Evolutionary conservation across 1,140 invertebrate species (phyloP).

Genomic region (Trichogramma pretiosum): DNA sequence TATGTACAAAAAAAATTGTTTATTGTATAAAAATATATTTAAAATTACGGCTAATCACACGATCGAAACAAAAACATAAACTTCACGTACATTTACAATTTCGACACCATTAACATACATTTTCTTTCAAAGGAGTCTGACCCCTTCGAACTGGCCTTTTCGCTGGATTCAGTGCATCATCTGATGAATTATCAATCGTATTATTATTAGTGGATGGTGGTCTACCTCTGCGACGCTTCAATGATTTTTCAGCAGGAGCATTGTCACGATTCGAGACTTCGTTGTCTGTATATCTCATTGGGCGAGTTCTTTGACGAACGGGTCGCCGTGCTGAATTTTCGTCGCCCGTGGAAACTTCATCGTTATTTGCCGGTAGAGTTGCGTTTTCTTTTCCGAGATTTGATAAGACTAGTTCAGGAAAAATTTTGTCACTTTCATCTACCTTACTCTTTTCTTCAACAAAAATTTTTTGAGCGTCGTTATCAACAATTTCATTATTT

Average conservation of each 20-base stretch:
- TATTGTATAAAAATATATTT: not conserved
- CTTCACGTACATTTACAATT: slow-evolving; percentile 1
- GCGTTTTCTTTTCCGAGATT: too few relatives aligned
- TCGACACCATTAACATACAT: not conserved
- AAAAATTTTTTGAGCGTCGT: too few relatives aligned
- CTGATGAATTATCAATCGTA: not conserved
- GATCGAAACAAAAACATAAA: too few relatives aligned
- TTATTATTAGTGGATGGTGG: slow-evolving; percentile 15
- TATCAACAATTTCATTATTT: not conserved
- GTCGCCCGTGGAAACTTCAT: not conserved
- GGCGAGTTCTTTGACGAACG: slow-evolving; percentile 22
- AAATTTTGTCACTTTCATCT: too few relatives aligned
- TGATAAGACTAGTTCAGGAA: too few relatives aligned
- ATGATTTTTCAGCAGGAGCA: slow-evolving; percentile 2
- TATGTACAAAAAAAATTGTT: not conserved
- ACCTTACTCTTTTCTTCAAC: too few relatives aligned
- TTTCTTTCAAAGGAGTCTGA: not conserved
- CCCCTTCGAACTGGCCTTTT: slow-evolving; percentile 23
- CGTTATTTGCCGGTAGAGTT: not conserved
- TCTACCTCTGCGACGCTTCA: slow-evolving; percentile 21
- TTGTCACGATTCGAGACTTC: slow-evolving; percentile 17
- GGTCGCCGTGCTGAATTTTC: slow-evolving; percentile 1
- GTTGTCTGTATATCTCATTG: slow-evolving; percentile 4
- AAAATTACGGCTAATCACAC: too few relatives aligned
- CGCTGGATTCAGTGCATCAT: slow-evolving; percentile 19